phyloP scores from a whole-genome alignment of 2,888 invertebrate genomes.

The Diarsia brunnea region DNA sequence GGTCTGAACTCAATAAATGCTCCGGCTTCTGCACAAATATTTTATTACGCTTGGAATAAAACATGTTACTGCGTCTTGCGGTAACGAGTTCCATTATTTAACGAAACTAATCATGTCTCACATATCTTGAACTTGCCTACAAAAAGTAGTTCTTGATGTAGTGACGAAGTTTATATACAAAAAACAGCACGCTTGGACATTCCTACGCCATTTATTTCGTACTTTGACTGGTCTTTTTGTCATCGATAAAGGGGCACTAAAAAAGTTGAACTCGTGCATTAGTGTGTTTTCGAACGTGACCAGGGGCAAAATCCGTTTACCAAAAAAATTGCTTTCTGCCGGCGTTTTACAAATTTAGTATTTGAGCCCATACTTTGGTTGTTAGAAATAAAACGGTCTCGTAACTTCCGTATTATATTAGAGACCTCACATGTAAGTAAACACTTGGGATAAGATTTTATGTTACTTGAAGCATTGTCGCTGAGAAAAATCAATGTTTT shows the following conservation, averaged over 20 bases:
- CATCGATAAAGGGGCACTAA: constrained; percentile 76
- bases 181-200: constrained; percentile 77
- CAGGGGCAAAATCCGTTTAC: constrained; percentile 67
- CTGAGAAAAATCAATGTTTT: constrained; percentile 26
- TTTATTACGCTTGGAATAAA: constrained; percentile 49
- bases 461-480: not conserved
- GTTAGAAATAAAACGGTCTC: constrained; percentile 51
- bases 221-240: constrained; percentile 76
- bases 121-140: constrained; percentile 49
- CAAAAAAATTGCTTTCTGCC: constrained; percentile 67
- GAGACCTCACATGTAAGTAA: constrained; percentile 10
- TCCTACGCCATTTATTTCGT: constrained; percentile 81
- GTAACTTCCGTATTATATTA: constrained; percentile 38
- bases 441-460: constrained; percentile 26
- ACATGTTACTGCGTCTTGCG: constrained; percentile 32
- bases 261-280: constrained; percentile 79
- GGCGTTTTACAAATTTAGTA: constrained; percentile 65
- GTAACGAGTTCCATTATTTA: constrained; percentile 18
- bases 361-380: constrained; percentile 50
- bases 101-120: constrained; percentile 44
- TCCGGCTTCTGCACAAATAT: constrained; percentile 50
- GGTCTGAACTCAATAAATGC: constrained; percentile 56
- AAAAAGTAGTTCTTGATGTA: constrained; percentile 82
- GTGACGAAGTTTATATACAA: constrained; percentile 80
- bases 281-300: constrained; percentile 79